phyloP scores from a whole-genome alignment of 1,140 invertebrate species.

The Papilio polyxenes region DNA sequence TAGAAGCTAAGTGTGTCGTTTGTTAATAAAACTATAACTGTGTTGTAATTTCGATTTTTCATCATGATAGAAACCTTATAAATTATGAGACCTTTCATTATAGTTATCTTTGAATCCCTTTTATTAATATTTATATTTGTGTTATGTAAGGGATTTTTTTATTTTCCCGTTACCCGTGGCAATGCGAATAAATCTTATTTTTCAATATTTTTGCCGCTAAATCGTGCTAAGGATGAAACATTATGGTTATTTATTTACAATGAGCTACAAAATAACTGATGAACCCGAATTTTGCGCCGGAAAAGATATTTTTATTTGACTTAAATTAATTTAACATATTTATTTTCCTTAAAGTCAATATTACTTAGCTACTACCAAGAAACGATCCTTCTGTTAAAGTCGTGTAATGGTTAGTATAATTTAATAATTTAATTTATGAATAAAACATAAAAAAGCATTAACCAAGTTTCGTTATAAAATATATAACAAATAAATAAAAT shows the following conservation, averaged over 20 bases:
- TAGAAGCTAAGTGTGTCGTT: no score
- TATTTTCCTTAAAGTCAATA: no score
- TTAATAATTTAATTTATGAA: neutral
- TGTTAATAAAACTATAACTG: no score
- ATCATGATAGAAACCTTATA: neutral
- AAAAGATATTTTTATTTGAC: neutral
- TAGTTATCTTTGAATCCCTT: neutral
- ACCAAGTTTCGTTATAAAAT: neutral
- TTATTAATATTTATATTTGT: slow-evolving; percentile 1
- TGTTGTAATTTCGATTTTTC: neutral
- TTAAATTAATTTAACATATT: neutral
- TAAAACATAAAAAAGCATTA: neutral
- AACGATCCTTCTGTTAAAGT: no score
- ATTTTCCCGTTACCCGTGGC: neutral
- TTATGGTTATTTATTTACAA: neutral
- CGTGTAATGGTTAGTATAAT: neutral
- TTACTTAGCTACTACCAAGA: no score
- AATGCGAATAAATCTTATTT: neutral
- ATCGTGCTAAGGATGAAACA: slow-evolving; percentile 8
- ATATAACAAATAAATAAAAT: no score
- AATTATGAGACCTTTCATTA: neutral
- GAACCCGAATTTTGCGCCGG: neutral
- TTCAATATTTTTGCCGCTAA: slow-evolving; percentile 8
- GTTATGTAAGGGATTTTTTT: neutral
- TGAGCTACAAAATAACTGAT: neutral